Base-by-base conservation (phyloP, 2,888 invertebrate genomes). In the Macrophya alboannulata region DNA sequence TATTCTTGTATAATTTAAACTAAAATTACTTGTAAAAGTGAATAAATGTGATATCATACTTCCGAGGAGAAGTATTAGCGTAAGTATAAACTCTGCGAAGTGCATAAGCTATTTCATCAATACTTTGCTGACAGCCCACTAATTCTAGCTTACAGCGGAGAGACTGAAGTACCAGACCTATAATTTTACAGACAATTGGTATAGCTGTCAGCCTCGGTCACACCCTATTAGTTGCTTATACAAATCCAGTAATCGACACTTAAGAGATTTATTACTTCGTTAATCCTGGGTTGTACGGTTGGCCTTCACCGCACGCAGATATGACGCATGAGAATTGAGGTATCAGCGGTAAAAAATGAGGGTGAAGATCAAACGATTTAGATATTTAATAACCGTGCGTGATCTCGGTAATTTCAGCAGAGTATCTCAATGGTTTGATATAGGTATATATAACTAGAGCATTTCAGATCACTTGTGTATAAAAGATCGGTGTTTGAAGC, bases 301-400 rank as follows among this genome's bases (percentile, higher is more conserved):
- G 5, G 15, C 15, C 68, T 72, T 72, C n/a, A 21, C n/a, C 21
- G 10, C 55, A 55, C 17, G 77, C 55, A 51, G 31, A 55, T 31
- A 51, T 77, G 77, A 55, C 77, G 55, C 55, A 77, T 1, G 21
- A 74, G 21, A n/a, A 45, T 15, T 43, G 4, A 43, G 25, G 45
- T 25, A 12, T 55, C 8, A 5, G n/a, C 45, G 74, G 51, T 6
- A 51, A 31, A 15, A 25, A 8, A 31, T 10, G 31, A 77, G 37
- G 81, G 43, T 37, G 21, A 81, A 81, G 81, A 62, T 81, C 81
- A 62, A 59, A 8, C 21, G 21, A 45, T 12, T 62, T 40, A 43
- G 43, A 62, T 62, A 62, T 21, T 12, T 81, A 81, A 81, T 81
- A 21, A 40, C 43, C 21, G 43, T 81, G 62, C 81, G 81, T 81